These are phyloP conservation scores for Zaprionus ornatus DNA, from an alignment of 1,140 invertebrate species.

Conservation along the genomic window DNA sequence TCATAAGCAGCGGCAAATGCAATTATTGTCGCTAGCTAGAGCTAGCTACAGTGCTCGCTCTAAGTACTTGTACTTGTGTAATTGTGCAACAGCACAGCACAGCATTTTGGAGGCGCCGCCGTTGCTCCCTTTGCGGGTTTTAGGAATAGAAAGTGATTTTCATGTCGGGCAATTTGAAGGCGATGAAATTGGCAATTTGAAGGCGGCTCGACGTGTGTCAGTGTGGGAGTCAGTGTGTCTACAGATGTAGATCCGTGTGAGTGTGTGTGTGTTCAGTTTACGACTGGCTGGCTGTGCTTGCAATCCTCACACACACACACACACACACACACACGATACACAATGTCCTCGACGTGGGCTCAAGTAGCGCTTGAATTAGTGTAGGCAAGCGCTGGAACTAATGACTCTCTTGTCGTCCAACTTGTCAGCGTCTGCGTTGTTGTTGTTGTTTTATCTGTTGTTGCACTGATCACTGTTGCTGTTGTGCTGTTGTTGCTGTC, in stretches of 20 bases:
- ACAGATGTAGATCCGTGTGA: too few species aligned
- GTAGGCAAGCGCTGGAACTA: constrained; percentile 77
- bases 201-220: constrained; percentile 11
- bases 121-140: constrained; percentile 19
- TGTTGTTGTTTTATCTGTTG: constrained; percentile 16
- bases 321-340: too few species aligned
- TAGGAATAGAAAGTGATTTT: constrained; percentile 79
- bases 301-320: constrained; percentile 12
- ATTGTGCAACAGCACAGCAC: constrained; percentile 20
- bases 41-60: constrained; percentile 46
- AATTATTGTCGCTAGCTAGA: constrained; percentile 58
- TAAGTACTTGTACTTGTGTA: constrained; percentile 16
- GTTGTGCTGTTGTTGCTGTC: background rate
- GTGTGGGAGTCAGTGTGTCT: background rate
- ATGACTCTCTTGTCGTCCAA: constrained; percentile 63
- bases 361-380: constrained; percentile 75
- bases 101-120: background rate
- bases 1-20: constrained; percentile 61
- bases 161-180: constrained; percentile 61
- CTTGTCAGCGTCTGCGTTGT: constrained; percentile 46
- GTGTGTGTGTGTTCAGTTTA: background rate
- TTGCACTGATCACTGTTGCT: constrained; percentile 29
- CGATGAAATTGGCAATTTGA: constrained; percentile 73
- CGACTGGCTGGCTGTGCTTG: background rate
- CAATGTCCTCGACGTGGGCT: constrained; percentile 54